Percentiles rank a stretch among this genome's conserved stretches.
Evolutionary conservation across 2,797 vertebrate species (phyloP).

Genomic region (Liasis olivaceus): DNA sequence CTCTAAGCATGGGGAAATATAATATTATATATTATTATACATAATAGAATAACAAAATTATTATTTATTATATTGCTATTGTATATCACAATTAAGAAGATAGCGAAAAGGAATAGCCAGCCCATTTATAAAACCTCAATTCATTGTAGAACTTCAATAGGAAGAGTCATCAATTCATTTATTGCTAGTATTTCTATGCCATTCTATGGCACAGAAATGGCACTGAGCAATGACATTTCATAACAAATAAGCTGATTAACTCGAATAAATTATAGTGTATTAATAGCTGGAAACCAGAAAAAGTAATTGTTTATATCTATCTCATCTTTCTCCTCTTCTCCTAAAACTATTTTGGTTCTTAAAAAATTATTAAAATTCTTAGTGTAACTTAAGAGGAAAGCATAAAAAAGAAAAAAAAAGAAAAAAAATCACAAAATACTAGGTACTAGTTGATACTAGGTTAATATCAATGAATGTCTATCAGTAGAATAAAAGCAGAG

Average conservation of each 20-base stretch:
- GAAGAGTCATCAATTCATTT: neutral
- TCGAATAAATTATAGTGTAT: neutral
- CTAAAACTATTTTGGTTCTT: neutral
- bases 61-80: neutral
- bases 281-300: constrained; percentile 8
- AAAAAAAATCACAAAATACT: neutral
- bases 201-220: neutral
- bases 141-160: neutral
- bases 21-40: neutral
- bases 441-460: neutral
- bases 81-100: neutral
- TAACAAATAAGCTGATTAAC: neutral
- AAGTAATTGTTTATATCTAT: neutral
- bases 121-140: neutral
- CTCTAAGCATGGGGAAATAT: neutral
- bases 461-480: no score
- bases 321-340: neutral
- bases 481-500: neutral
- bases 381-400: neutral
- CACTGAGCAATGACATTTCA: neutral
- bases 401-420: neutral
- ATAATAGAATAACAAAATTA: no score
- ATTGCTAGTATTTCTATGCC: neutral
- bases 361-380: neutral
- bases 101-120: neutral